phyloP scores from a whole-genome alignment of 2,113 vertebrate genomes.

The Mustelus asterias region DNA sequence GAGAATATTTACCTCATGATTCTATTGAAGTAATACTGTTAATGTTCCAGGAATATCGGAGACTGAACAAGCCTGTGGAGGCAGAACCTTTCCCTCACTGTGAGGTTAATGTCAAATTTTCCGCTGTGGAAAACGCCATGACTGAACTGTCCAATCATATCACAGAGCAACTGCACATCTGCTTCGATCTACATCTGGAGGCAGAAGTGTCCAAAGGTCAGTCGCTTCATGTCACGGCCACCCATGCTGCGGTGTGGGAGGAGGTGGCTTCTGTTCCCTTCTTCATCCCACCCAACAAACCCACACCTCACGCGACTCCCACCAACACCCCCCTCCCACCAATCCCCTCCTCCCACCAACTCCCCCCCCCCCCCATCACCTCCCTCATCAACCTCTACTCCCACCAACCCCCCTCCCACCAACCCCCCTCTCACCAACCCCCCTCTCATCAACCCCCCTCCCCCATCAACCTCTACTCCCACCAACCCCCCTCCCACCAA shows the following conservation, averaged over 20 bases:
- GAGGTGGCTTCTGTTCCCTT: background rate
- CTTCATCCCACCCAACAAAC: no score
- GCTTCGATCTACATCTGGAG: constrained; percentile 21
- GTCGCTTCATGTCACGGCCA: background rate
- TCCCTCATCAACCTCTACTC: no score
- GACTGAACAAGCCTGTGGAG: background rate
- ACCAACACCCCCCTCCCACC: no score
- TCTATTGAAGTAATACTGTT: background rate
- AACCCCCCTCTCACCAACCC: no score
- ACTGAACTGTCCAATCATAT: constrained; percentile 18
- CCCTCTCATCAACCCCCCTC: no score
- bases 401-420: no score
- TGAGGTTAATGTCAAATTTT: background rate
- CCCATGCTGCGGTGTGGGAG: background rate
- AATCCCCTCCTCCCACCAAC: no score
- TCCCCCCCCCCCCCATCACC: no score
- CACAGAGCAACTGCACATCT: background rate
- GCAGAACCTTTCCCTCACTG: background rate
- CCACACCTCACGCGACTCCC: no score
- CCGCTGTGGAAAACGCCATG: background rate
- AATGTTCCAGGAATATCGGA: background rate
- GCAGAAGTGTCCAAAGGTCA: background rate
- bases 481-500: no score
- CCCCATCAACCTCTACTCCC: no score
- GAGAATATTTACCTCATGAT: background rate